Evolutionary conservation across 2,888 invertebrate genomes (phyloP).

Genomic region (Lottia scabra): DNA sequence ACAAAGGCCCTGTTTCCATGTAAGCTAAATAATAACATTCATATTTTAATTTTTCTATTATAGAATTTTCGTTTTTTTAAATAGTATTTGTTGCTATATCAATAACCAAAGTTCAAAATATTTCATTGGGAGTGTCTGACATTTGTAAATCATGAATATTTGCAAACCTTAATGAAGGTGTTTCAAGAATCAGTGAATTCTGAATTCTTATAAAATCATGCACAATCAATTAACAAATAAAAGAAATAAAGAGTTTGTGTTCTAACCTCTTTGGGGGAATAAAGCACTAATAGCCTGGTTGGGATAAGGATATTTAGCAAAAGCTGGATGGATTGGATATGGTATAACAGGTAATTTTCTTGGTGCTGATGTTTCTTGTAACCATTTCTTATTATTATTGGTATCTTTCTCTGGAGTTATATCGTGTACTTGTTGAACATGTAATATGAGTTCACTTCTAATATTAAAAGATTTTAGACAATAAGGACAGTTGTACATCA

Average conservation of each 20-base stretch:
- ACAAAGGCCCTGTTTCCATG: not conserved
- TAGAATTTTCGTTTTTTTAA: too few relatives aligned
- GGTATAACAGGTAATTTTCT: constrained; percentile 1
- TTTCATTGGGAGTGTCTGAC: too few relatives aligned
- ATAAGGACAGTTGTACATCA: not conserved
- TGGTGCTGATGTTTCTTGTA: not conserved
- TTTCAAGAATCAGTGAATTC: too few relatives aligned
- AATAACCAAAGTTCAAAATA: too few relatives aligned
- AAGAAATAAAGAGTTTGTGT: too few relatives aligned
- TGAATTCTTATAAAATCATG: too few relatives aligned
- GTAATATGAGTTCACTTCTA: not conserved
- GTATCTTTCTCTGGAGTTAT: constrained; percentile 1
- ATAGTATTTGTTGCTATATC: too few relatives aligned
- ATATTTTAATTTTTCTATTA: not conserved
- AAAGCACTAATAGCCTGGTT: not conserved
- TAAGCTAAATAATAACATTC: constrained; percentile 1
- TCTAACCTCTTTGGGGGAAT: not conserved
- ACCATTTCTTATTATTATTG: not conserved
- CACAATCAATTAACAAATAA: too few relatives aligned
- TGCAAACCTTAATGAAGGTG: too few relatives aligned
- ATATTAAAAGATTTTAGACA: not conserved
- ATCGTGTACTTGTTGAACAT: constrained; percentile 3
- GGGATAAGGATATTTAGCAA: not conserved
- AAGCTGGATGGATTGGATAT: constrained; percentile 3
- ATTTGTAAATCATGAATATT: too few relatives aligned